Conservation (phyloP, 2,888 invertebrate genomes). For the Polymixis lichenea region DNA sequence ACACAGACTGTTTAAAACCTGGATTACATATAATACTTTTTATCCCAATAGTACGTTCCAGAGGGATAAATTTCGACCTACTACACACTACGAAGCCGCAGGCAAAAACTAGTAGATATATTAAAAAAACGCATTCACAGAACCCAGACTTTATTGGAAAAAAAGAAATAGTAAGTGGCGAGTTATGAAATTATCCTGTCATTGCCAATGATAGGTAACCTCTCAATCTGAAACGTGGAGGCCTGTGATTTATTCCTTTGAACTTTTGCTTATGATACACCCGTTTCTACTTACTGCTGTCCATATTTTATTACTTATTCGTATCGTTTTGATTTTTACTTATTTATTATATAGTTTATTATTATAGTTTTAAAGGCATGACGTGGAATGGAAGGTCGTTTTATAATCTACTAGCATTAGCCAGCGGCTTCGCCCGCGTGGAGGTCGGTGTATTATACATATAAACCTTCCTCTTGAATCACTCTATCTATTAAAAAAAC, state of each 20-base stretch:
- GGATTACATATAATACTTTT: no score
- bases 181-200: conserved; percentile 58
- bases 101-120: no score
- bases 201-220: conserved; percentile 23
- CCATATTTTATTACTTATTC: conserved; percentile 43
- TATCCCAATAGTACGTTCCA: no score
- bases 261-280: conserved; percentile 21
- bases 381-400: conserved; percentile 27
- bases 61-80: no score
- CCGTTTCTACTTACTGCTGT: conserved; percentile 22
- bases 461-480: no score
- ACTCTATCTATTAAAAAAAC: no score
- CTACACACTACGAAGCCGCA: no score
- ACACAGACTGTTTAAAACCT: no score
- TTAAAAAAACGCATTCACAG: conserved; percentile 11
- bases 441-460: no score
- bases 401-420: no score
- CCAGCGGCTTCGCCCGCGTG: no score
- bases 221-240: conserved; percentile 31
- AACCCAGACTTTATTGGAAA: conserved; percentile 48
- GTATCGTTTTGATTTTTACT: conserved; percentile 2
- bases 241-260: conserved; percentile 56
- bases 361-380: conserved; percentile 19
- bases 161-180: conserved; percentile 23
- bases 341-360: neutral